Evolutionary conservation across 2,888 invertebrate genomes (phyloP).

Genomic region (Quadroppia sp.): DNA sequence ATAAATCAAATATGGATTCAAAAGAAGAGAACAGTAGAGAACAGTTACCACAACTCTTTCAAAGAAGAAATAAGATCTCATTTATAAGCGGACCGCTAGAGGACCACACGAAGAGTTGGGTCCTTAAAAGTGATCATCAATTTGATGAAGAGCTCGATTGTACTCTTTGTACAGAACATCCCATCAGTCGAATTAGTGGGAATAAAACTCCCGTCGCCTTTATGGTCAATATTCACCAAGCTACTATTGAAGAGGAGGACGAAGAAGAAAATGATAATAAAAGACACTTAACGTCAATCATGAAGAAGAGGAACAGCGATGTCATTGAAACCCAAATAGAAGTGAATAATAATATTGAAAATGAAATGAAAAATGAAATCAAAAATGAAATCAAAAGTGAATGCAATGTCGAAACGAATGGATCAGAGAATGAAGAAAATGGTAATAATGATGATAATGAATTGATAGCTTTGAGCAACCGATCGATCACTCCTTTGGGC

Average conservation of each 20-base stretch:
- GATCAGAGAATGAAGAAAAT: background rate
- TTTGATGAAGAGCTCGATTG: constrained; percentile 36
- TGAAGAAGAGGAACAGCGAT: background rate
- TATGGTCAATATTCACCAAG: background rate
- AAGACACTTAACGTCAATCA: background rate
- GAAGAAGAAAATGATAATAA: background rate
- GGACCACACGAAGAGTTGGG: constrained; percentile 36
- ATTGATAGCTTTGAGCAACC: background rate
- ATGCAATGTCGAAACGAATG: background rate
- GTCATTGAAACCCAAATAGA: background rate
- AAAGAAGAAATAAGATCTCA: background rate
- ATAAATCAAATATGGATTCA: background rate
- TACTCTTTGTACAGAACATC: background rate
- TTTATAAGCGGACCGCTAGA: background rate
- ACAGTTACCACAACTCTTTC: background rate
- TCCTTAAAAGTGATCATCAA: background rate
- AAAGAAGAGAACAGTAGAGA: background rate
- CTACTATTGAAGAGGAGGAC: background rate
- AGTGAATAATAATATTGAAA: background rate
- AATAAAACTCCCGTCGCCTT: constrained; percentile 7
- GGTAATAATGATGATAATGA: background rate
- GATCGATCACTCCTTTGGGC: constrained; percentile 23
- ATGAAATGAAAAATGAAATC: background rate
- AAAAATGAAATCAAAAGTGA: background rate
- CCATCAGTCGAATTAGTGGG: background rate